Evolutionary conservation across 2,888 invertebrate genomes (phyloP), one percentile per base, ranked within the genome.

Genomic region (Pollenia labialis): DNA sequence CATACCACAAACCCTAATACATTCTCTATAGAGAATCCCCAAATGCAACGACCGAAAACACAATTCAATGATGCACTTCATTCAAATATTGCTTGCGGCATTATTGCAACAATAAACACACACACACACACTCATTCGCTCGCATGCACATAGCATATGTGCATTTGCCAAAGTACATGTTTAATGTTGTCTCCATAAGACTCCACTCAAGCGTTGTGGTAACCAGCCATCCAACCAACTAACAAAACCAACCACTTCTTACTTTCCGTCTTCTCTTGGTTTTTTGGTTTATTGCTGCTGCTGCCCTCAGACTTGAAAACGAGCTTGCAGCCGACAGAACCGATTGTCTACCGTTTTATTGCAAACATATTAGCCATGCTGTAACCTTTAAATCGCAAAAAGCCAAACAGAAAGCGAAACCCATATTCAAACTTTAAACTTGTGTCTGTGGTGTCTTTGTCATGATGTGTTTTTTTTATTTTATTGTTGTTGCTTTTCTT

Each of bases 341-440:
- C 83, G 85, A 84, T 88, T 88, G 89, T 90, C 90, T 90, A 90
- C 90, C 89, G 90, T 90, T 90, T 90, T 90, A 90, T 90, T 90
- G 89, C 88, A 87, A 90, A 90, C 90, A 89, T 90, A 90, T 90
- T 90, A 90, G 90, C 89, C 89, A 90, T 89, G 89, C 87, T 87
- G 81, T 71, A 69, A 72, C 86, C 85, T 79, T 62, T 74, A 83
- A 69, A 76, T 76, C 85, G 64, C 69, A 72, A 81, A 81, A 68
- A 44, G 50, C 40, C 18, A 60, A 48, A 46, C 1, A 32, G 40
- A 32, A 32, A 40, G 14, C 10, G 23, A 54, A 79, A 83, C 76
- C 85, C 46, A 52, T 42, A 64, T 69, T 64, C 23, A 58, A 83
- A 60, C 69, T 40, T 83, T 12, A 66, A 66, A 64, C 44, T 74